Evolutionary conservation across 2,113 vertebrate species (phyloP).

Genomic region (Taxidea taxus): DNA sequence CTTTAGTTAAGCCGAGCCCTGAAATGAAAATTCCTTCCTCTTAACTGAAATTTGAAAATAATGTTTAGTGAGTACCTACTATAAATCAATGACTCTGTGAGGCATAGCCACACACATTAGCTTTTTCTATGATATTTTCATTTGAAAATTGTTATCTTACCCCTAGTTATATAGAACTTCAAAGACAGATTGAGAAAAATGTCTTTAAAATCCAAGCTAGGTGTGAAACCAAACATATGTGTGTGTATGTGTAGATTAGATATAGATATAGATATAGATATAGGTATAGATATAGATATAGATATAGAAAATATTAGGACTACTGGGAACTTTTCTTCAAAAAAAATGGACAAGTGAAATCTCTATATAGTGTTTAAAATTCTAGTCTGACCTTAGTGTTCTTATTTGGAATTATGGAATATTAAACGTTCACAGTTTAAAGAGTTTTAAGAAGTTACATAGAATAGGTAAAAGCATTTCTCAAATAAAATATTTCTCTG

Average conservation of each 20-base stretch:
- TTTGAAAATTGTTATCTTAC: background rate
- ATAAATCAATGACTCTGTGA: background rate
- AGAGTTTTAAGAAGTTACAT: background rate
- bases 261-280: background rate
- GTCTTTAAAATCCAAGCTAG: background rate
- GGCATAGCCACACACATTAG: background rate
- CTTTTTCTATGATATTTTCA: background rate
- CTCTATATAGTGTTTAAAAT: background rate
- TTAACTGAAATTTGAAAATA: background rate
- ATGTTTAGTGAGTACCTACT: background rate
- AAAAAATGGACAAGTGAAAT: background rate
- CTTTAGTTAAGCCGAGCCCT: background rate
- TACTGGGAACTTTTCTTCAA: background rate
- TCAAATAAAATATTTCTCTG: background rate
- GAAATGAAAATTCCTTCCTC: background rate
- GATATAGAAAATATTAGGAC: background rate
- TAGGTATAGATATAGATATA: background rate
- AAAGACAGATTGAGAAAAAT: background rate
- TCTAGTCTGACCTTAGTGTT: background rate
- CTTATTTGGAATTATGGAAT: background rate
- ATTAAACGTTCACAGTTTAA: background rate
- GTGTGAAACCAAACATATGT: background rate
- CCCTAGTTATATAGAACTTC: background rate
- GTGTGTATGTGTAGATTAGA: background rate
- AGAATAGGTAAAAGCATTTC: background rate